A percentile compares a stretch with the other conserved stretches of the same genome.
Evolutionary conservation across 2,113 vertebrate species (phyloP).

Genomic region (Oryzias curvinotus): DNA sequence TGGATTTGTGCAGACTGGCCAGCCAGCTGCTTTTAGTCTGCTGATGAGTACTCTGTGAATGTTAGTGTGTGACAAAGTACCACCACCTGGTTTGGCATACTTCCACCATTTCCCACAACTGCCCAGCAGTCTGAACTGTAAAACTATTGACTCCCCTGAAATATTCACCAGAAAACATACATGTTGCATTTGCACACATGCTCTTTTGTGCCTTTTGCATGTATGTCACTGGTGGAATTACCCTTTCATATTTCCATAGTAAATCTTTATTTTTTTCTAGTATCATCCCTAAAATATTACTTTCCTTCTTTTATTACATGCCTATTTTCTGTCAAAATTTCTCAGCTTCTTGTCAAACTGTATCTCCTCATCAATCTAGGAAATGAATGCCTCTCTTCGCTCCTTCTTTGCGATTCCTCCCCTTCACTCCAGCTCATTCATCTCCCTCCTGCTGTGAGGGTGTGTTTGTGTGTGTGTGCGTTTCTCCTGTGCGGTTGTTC

Average conservation of each 20-base stretch:
- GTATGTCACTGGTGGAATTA: conserved; percentile 51
- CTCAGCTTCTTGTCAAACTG: conserved; percentile 21
- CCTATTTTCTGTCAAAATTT: conserved; percentile 25
- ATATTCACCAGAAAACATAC: conserved; percentile 38
- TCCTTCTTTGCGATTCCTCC: conserved; percentile 20
- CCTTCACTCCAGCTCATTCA: conserved; percentile 24
- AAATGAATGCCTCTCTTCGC: conserved; percentile 21
- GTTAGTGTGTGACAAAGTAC: conserved; percentile 53
- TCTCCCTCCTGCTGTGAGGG: conserved; percentile 26
- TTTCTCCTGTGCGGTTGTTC: conserved; percentile 49
- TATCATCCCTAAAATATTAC: not conserved
- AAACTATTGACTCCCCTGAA: conserved; percentile 9
- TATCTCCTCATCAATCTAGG: conserved; percentile 51
- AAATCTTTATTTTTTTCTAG: conserved; percentile 3
- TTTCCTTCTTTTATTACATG: conserved; percentile 3
- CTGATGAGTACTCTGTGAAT: conserved; percentile 55
- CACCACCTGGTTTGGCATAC: conserved; percentile 47
- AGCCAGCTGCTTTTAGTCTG: conserved; percentile 20
- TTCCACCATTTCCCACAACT: conserved; percentile 44
- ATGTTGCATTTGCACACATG: conserved; percentile 20
- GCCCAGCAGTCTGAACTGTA: conserved; percentile 19
- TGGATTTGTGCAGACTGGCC: conserved; percentile 53
- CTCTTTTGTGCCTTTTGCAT: conserved; percentile 9
- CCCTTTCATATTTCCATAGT: conserved; percentile 38
- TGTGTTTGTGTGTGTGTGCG: conserved; percentile 23